A percentile compares a stretch with the other conserved stretches of the same genome.
These are phyloP conservation scores for Rhodinocichla rosea DNA, from an alignment of 2,113 vertebrate genomes.

Conservation along the genomic window DNA sequence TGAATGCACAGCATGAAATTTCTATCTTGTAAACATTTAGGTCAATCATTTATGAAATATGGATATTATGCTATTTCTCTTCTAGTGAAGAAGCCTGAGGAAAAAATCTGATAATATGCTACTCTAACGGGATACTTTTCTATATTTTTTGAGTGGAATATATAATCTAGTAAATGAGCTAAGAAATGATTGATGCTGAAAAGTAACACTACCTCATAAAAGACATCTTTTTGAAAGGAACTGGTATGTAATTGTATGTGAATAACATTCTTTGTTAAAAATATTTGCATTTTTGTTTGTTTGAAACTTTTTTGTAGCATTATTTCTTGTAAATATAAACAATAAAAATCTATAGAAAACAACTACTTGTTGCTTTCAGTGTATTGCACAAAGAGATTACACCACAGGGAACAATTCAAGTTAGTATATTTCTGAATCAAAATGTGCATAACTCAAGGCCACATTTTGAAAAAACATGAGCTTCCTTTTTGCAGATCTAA, in stretches of 20 bases:
- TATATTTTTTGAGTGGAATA: background rate
- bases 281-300: background rate
- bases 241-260: background rate
- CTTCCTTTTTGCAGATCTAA: background rate
- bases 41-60: background rate
- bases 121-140: background rate
- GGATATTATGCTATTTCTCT: background rate
- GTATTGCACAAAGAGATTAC: background rate
- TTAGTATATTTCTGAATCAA: background rate
- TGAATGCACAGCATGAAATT: background rate
- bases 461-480: background rate
- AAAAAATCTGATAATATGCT: background rate
- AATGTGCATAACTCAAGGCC: background rate
- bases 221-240: background rate
- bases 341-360: background rate
- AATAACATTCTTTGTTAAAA: background rate
- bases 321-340: background rate
- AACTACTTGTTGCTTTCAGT: background rate
- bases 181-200: background rate
- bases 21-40: background rate
- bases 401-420: background rate
- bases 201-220: background rate
- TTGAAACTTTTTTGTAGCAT: background rate
- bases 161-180: background rate
- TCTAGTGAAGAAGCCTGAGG: background rate